These are phyloP conservation scores for Lithophane socia DNA, from an alignment of 2,888 invertebrate species.

Conservation along the genomic window DNA sequence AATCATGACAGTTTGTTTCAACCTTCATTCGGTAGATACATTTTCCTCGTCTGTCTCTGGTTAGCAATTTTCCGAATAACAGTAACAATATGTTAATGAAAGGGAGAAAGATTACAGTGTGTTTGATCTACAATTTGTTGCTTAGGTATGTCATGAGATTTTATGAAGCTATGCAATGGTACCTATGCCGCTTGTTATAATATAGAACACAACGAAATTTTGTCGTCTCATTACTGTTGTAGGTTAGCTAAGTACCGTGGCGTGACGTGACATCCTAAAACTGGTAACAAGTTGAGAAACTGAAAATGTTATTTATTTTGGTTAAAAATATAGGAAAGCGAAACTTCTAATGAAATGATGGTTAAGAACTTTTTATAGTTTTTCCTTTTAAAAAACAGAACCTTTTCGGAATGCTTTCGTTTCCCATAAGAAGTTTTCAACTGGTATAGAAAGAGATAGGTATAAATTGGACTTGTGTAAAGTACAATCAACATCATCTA, in stretches of 20 bases:
- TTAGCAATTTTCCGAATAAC: conserved; percentile 18
- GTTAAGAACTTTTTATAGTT: neutral
- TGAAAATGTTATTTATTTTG: neutral
- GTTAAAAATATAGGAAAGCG: neutral
- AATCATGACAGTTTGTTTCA: neutral
- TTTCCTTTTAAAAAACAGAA: neutral
- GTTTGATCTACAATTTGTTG: neutral
- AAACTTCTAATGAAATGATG: neutral
- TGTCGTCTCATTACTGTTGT: neutral
- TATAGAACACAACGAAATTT: neutral
- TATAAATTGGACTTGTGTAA: too few relatives aligned
- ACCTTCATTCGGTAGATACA: conserved; percentile 25
- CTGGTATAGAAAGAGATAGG: too few relatives aligned
- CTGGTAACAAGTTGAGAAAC: neutral
- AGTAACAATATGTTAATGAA: conserved; percentile 1
- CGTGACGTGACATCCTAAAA: neutral
- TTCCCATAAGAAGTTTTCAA: neutral
- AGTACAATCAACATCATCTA: too few relatives aligned
- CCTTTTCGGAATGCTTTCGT: neutral
- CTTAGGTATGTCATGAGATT: neutral
- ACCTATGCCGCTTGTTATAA: neutral
- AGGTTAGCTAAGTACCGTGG: neutral
- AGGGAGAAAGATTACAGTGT: neutral
- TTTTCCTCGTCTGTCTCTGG: conserved; percentile 30
- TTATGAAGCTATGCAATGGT: conserved; percentile 1